These are phyloP conservation scores for Notechis scutatus DNA, from an alignment of 2,113 vertebrate species.

Conservation along the genomic window DNA sequence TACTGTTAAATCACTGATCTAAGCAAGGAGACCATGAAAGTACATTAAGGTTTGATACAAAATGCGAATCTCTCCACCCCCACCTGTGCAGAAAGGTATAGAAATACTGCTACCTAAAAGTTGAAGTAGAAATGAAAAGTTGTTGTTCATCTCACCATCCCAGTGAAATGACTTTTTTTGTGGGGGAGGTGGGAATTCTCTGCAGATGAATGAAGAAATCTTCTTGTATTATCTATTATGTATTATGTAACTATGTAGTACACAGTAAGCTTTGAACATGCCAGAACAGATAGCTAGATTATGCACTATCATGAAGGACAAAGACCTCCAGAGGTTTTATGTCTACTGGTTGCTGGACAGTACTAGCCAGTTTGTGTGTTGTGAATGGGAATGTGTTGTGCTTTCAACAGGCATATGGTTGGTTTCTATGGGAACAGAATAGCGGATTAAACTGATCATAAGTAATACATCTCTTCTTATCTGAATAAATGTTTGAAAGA, in stretches of 20 bases:
- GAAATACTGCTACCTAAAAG: background rate
- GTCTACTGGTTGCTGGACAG: background rate
- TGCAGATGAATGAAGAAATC: background rate
- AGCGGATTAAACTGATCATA: background rate
- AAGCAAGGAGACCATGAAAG: background rate
- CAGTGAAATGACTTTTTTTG: background rate
- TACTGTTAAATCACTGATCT: background rate
- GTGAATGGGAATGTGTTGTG: background rate
- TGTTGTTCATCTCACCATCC: background rate
- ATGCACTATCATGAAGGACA: background rate
- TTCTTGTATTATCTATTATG: no score
- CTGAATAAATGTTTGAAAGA: background rate
- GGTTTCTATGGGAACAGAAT: background rate
- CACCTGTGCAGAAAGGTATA: background rate
- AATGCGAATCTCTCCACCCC: background rate
- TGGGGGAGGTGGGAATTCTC: no score
- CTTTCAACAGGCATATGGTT: background rate
- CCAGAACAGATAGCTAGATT: background rate
- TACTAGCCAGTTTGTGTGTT: background rate
- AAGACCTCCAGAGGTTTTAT: background rate
- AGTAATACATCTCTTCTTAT: background rate
- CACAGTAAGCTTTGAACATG: background rate
- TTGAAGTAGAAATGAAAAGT: background rate
- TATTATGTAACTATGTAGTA: background rate
- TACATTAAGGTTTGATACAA: background rate